Percentiles rank a stretch among this genome's conserved stretches.
These are phyloP conservation scores for Sebastes itinus DNA, from an alignment of 2,797 vertebrate genomes.

Conservation along the genomic window DNA sequence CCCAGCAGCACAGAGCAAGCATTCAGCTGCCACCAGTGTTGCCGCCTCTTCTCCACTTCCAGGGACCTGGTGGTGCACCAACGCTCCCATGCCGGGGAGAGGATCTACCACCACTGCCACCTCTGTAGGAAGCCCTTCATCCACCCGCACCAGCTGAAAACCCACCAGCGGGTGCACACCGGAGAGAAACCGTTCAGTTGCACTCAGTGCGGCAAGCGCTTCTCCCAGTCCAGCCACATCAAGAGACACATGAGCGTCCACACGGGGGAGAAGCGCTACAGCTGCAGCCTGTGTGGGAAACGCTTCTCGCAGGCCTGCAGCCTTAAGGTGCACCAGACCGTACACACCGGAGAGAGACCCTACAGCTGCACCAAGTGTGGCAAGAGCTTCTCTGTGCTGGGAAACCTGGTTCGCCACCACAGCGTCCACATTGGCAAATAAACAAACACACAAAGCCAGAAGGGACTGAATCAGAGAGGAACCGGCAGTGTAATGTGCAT, in stretches of 20 bases:
- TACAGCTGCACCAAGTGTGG: slow-evolving; percentile 59
- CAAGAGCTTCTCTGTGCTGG: slow-evolving; percentile 58
- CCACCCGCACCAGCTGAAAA: slow-evolving; percentile 52
- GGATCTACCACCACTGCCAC: slow-evolving; percentile 32
- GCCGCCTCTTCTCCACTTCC: slow-evolving; percentile 30
- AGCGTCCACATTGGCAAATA: slow-evolving; percentile 37
- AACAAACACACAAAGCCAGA: not conserved
- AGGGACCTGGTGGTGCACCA: slow-evolving; percentile 45
- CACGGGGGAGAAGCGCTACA: slow-evolving; percentile 47
- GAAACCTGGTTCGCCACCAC: slow-evolving; percentile 54
- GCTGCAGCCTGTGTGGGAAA: slow-evolving; percentile 52
- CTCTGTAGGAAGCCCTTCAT: slow-evolving; percentile 44
- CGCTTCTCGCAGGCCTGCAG: slow-evolving; percentile 47
- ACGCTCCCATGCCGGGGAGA: slow-evolving; percentile 34
- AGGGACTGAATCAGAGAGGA: not conserved
- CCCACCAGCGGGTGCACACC: slow-evolving; percentile 43
- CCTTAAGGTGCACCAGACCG: slow-evolving; percentile 52
- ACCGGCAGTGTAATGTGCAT: not conserved
- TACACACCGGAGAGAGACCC: slow-evolving; percentile 59
- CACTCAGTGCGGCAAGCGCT: slow-evolving; percentile 35
- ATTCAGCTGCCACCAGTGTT: slow-evolving; percentile 35
- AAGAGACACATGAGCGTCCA: slow-evolving; percentile 61
- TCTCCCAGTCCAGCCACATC: slow-evolving; percentile 60
- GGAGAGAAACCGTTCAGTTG: slow-evolving; percentile 57
- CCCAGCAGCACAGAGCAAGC: not conserved